A percentile compares a stretch with the other conserved stretches of the same genome.
phyloP scores from a whole-genome alignment of 2,888 invertebrate genomes.

The Papilio protenor region DNA sequence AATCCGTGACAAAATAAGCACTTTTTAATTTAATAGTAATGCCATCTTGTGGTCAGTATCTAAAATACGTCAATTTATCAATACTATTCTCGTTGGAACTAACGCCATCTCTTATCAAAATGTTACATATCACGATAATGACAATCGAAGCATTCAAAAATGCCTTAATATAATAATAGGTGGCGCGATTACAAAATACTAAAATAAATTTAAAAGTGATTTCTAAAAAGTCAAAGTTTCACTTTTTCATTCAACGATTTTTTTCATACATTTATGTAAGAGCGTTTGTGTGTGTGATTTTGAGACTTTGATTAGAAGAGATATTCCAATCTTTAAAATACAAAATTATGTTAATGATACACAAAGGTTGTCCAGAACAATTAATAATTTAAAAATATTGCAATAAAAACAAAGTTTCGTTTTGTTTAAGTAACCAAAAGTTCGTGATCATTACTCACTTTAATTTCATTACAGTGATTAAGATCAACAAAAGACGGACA shows the following conservation, averaged over 20 bases:
- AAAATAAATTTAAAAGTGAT: background rate
- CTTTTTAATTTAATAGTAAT: background rate
- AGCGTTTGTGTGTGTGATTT: too few relatives aligned
- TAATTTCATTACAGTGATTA: constrained; percentile 2
- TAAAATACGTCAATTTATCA: background rate
- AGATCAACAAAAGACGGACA: constrained; percentile 1
- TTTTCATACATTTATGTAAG: too few relatives aligned
- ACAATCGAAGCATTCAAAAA: background rate
- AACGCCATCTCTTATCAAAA: background rate
- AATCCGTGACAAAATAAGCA: too few relatives aligned
- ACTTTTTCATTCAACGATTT: too few relatives aligned
- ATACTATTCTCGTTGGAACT: background rate
- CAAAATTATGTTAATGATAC: too few relatives aligned
- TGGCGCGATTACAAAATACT: background rate
- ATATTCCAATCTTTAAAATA: too few relatives aligned
- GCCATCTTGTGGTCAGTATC: background rate
- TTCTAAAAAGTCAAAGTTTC: too few relatives aligned
- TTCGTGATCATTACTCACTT: background rate
- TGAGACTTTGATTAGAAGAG: too few relatives aligned
- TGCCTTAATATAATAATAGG: background rate
- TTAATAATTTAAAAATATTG: too few relatives aligned
- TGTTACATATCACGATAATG: background rate
- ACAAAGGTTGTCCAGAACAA: too few relatives aligned
- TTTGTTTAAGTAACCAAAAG: background rate
- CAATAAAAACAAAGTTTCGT: too few relatives aligned